A percentile compares a stretch with the other conserved stretches of the same genome.
Evolutionary conservation across 2,888 invertebrate species (phyloP).

Genomic region (Lepidocyrtinus sp.): DNA sequence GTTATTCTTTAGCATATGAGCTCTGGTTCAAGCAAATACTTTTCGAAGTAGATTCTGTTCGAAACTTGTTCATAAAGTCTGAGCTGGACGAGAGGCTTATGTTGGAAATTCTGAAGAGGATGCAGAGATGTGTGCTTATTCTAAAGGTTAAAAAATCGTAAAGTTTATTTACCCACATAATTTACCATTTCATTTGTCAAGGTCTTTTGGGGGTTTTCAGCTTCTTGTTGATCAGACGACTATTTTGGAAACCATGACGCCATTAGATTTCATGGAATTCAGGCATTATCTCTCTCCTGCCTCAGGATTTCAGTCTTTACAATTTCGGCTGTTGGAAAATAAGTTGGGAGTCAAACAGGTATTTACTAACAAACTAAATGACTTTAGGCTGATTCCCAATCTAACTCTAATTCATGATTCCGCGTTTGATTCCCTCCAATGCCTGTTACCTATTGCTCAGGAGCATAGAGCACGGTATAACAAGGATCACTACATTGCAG

Average conservation of each 20-base stretch:
- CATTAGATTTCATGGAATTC: conserved; percentile 98
- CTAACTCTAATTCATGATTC: too few relatives aligned
- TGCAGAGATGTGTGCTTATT: conserved; percentile 93
- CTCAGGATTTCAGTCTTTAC: conserved; percentile 97
- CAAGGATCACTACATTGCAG: conserved; percentile 87
- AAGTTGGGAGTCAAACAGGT: conserved; percentile 81
- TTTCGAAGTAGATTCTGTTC: conserved; percentile 94
- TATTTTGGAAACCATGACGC: conserved; percentile 99
- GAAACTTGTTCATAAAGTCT: conserved; percentile 82
- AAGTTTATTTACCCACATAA: too few relatives aligned
- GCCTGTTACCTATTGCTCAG: too few relatives aligned
- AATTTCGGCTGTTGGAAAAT: conserved; percentile 96
- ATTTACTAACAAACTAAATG: conserved; percentile 57
- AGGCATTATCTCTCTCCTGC: conserved; percentile 93
- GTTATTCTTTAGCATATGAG: conserved; percentile 86
- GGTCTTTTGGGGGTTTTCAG: too few relatives aligned
- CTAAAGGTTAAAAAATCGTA: too few relatives aligned
- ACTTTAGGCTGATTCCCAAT: conserved; percentile 45
- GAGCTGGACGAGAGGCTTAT: conserved; percentile 91
- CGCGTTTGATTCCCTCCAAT: too few relatives aligned
- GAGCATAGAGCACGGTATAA: conserved; percentile 94
- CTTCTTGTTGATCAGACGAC: conserved; percentile 96
- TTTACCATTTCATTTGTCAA: too few relatives aligned
- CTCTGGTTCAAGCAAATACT: conserved; percentile 99
- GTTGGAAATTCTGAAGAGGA: conserved; percentile 90